A percentile compares a stretch with the other conserved stretches of the same genome.
phyloP scores from a whole-genome alignment of 2,797 vertebrate species.

The Brotula barbata region DNA sequence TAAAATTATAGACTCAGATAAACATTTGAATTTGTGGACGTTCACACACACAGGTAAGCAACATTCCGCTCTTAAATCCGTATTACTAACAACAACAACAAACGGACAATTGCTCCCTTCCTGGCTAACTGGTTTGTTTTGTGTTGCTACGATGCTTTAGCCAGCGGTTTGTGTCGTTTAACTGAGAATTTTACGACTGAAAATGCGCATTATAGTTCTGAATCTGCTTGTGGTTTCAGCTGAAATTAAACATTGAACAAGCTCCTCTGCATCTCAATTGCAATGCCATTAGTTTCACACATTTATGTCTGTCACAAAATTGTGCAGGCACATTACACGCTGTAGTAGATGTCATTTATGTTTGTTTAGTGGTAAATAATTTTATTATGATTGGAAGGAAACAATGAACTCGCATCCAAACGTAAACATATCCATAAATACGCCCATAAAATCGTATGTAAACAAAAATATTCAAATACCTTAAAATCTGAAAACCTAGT shows the following conservation, averaged over 20 bases:
- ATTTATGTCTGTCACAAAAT: no score
- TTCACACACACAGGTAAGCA: conserved; percentile 74
- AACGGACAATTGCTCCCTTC: conserved; percentile 38
- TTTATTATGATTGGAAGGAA: not conserved
- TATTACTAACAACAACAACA: conserved; percentile 44
- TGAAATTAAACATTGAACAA: no score
- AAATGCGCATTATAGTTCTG: not conserved
- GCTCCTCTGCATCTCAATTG: no score
- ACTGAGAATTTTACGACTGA: not conserved
- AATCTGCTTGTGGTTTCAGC: no score
- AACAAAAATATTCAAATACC: no score
- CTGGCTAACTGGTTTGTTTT: conserved; percentile 29
- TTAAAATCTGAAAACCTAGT: not conserved
- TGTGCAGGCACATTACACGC: not conserved
- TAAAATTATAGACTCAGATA: conserved; percentile 49
- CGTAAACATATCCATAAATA: no score
- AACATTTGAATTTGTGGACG: conserved; percentile 49
- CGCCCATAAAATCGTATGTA: not conserved
- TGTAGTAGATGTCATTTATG: no score
- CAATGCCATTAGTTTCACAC: no score
- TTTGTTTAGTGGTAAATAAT: no score
- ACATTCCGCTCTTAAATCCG: conserved; percentile 14
- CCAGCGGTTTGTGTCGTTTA: not conserved
- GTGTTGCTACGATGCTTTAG: conserved; percentile 53
- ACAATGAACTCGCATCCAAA: not conserved